Conservation (phyloP, 1,140 invertebrate species). For the Aphis gossypii region DNA sequence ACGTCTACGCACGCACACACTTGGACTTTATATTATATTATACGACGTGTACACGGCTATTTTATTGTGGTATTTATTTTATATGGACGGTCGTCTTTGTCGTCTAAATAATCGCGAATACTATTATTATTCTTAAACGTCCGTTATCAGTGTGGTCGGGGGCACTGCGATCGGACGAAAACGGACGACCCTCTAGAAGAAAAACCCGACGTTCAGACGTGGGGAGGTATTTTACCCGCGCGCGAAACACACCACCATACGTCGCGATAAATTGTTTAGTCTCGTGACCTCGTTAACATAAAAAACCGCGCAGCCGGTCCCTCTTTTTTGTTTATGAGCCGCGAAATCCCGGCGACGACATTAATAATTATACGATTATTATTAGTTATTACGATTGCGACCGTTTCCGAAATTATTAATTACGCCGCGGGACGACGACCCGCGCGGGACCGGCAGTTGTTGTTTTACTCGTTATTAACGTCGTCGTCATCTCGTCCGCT, state of each 20-base stretch:
- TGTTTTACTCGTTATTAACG: conserved; percentile 22
- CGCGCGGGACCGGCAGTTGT: neutral
- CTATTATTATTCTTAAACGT: neutral
- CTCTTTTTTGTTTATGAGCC: neutral
- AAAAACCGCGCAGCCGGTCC: neutral
- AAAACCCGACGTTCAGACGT: neutral
- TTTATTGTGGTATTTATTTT: neutral
- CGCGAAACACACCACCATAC: neutral
- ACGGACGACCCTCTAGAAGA: no score
- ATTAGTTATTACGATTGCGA: conserved; percentile 30
- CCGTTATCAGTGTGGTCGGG: neutral
- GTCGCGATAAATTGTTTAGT: neutral
- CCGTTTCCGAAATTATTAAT: conserved; percentile 37
- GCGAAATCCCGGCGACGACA: conserved; percentile 17
- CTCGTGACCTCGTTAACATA: conserved; percentile 40
- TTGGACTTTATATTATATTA: neutral
- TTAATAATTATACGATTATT: conserved; percentile 19
- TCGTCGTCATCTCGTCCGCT: neutral
- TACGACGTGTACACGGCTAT: neutral
- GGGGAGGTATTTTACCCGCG: neutral
- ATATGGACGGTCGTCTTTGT: conserved; percentile 4
- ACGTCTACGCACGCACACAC: neutral
- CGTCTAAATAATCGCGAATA: neutral
- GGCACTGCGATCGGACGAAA: neutral
- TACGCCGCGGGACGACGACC: conserved; percentile 16